Conservation (phyloP, 2,113 vertebrate genomes). For the Tympanuchus pallidicinctus region DNA sequence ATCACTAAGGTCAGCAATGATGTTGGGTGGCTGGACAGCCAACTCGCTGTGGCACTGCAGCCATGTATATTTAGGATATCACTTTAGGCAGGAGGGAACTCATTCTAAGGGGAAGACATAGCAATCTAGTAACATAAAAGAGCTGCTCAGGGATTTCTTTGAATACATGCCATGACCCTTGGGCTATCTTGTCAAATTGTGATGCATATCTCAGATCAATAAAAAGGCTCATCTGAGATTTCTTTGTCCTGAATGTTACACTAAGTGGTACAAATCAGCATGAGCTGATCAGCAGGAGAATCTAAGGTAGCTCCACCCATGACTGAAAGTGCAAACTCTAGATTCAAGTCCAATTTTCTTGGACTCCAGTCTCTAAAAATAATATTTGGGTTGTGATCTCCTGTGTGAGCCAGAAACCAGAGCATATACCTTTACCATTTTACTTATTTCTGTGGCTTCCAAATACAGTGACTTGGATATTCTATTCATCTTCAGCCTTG, state of each 20-base stretch:
- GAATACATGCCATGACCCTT: not conserved
- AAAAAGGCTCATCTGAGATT: not conserved
- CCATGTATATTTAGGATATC: not conserved
- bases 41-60: not conserved
- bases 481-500: not conserved
- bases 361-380: not conserved
- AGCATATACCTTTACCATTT: not conserved
- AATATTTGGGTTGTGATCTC: not conserved
- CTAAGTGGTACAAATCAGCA: not conserved
- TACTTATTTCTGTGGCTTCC: not conserved
- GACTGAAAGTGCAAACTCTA: not conserved
- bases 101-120: not conserved
- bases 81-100: not conserved
- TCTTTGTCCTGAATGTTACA: not conserved
- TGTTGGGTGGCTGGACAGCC: not conserved
- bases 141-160: not conserved
- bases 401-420: not conserved
- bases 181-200: not conserved
- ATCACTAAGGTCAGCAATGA: not conserved
- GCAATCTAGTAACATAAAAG: not conserved
- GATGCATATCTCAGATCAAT: slow-evolving; percentile 24
- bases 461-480: not conserved
- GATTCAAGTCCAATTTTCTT: not conserved
- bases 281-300: not conserved
- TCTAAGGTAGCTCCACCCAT: not conserved